Evolutionary conservation across 1,140 invertebrate genomes (phyloP).

Genomic region (Tetragonula clypearis): DNA sequence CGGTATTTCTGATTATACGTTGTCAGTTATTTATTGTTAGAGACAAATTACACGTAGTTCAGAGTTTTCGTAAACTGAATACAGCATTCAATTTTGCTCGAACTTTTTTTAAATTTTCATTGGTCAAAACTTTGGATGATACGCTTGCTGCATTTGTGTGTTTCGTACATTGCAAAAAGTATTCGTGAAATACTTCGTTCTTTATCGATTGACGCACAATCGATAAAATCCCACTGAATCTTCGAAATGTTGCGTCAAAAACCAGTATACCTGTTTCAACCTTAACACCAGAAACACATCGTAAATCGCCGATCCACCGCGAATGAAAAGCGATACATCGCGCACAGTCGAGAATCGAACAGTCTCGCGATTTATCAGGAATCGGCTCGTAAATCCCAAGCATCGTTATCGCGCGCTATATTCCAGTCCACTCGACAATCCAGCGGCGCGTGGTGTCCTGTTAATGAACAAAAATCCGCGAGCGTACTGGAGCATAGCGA

Average conservation of each 20-base stretch:
- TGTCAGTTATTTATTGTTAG: not conserved
- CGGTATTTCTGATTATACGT: not conserved
- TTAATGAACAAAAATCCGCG: constrained; percentile 66
- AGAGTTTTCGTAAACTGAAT: too few species aligned
- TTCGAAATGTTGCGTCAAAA: too few species aligned
- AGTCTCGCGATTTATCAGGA: constrained; percentile 36
- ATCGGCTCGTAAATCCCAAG: constrained; percentile 47
- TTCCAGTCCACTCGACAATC: constrained; percentile 21
- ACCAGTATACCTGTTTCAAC: not conserved
- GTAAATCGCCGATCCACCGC: constrained; percentile 13
- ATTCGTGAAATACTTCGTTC: too few species aligned
- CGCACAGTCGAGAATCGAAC: constrained; percentile 13
- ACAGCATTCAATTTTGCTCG: too few species aligned
- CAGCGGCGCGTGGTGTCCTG: constrained; percentile 39
- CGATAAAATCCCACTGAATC: too few species aligned
- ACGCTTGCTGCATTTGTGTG: too few species aligned
- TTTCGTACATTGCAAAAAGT: too few species aligned
- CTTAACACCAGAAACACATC: not conserved
- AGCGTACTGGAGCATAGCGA: constrained; percentile 63
- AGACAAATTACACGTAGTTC: too few species aligned
- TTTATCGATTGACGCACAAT: too few species aligned
- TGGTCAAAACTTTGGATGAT: too few species aligned
- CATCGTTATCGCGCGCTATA: constrained; percentile 55
- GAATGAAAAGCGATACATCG: not conserved
- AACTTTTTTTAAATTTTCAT: too few species aligned